Base-by-base conservation (phyloP, 2,888 invertebrate species). In the Trichogramma dendrolimi region DNA sequence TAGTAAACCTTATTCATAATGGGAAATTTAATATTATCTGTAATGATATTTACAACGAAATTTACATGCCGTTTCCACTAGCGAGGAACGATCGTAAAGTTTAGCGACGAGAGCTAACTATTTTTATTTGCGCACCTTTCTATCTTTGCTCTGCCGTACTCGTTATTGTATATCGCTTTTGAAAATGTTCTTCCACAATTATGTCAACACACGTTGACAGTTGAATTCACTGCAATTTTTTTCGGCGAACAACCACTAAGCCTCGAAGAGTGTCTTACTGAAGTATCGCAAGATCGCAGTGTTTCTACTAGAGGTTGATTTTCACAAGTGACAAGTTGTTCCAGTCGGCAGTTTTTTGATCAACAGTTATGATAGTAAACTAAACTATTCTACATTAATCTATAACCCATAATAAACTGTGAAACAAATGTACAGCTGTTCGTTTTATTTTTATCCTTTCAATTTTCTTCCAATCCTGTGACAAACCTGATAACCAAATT, bases 321-420 rank as follows among this genome's bases (percentile, higher is more conserved):
- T 71, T 71, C 71, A 66, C 69, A 70, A 65, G 65, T 70, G 68
- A 67, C 71, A 70, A 63, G 27, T 27, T 27, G 27, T 70, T 68
- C 38, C 67, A 73, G 77, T 77, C 74, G 74, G 75, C 73, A 70
- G 71, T 76, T 76, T 74, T 77, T 76, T 71, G 75, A 78, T 75
- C 75, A 77, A 70, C 77, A 77, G 76, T 78, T 78, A 76, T 79
- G 73, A 79, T 78, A 78, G 77, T 76, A 76, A 27, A 77, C 73
- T 77, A 75, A 76, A 76, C 75, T 77, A 79, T 77, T 78, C 78
- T 77, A 79, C 77, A 78, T 78, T 79, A 78, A 78, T 78, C 79
- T 78, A 79, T 79, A 78, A 78, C 74, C 74, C 78, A 77, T 78
- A 79, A 79, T 79, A 79, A 79, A 79, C 77, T 79, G 77, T 79